Evolutionary conservation across 30 jellyfish, hydroid and myxozoan genomes (phyloP), one percentile per base, ranked within the genome.

Genomic region (Mastigias papua): DNA sequence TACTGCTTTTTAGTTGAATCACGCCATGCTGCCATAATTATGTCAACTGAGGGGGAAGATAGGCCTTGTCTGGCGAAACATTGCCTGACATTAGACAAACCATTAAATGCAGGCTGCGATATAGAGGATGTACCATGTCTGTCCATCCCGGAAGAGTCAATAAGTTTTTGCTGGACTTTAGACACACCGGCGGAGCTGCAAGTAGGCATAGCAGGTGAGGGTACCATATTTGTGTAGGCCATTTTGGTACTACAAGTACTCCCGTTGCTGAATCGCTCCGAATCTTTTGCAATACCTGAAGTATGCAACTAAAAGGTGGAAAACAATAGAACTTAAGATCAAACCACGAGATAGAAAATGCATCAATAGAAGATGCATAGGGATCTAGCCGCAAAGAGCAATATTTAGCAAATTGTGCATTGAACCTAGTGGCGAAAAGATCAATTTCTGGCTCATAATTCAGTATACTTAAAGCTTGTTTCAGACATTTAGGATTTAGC

Each of bases 211-310:
- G 15, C 88, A 77, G 77, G 3, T 48, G 21, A 17, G 88, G 88
- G 75, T 77, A 77, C 88, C 78, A 77, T 2, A 61, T 34, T 28
- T 77, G 76, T 22, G 88, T 77, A 16, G 88, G 88, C 76, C 88
- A 54, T n/a, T n/a, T n/a, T n/a, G n/a, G n/a, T n/a, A n/a, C n/a
- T n/a, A n/a, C n/a, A n/a, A n/a, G n/a, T n/a, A n/a, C n/a, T n/a
- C n/a, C n/a, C n/a, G n/a, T n/a, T n/a, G n/a, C n/a, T n/a, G n/a
- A n/a, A n/a, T n/a, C n/a, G n/a, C n/a, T n/a, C n/a, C n/a, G n/a
- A n/a, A n/a, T n/a, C 29, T 77, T 48, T 50, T 73, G 88, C 48
- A 77, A 73, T 35, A 77, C 88, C 54, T 42, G 0, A 42, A 42
- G 54, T 19, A 77, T 54, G 62, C 81, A 69, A 23, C 81, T 69